phyloP scores from a whole-genome alignment of 2,797 vertebrate genomes.

The Antrozous pallidus region DNA sequence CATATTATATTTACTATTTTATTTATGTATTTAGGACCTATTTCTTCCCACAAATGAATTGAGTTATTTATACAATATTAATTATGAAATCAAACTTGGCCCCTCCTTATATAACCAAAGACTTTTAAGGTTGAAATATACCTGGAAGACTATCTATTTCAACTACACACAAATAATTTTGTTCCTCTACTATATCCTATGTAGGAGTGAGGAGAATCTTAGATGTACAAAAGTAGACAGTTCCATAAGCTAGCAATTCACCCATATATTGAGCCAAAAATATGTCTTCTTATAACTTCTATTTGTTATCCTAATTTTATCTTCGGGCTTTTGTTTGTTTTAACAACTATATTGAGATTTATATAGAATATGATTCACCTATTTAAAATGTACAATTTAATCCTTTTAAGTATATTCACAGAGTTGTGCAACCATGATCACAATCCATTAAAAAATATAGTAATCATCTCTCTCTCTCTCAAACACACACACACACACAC shows the following conservation, averaged over 20 bases:
- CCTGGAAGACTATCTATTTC: not conserved
- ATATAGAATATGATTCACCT: not conserved
- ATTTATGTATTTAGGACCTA: not conserved
- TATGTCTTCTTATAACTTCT: not conserved
- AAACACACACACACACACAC: too few relatives aligned
- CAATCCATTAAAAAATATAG: not conserved
- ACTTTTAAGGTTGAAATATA: not conserved
- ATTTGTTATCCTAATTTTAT: not conserved
- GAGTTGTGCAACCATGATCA: not conserved
- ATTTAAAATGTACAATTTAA: not conserved
- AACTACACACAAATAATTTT: not conserved
- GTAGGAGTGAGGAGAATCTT: not conserved
- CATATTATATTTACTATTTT: not conserved
- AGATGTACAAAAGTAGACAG: not conserved
- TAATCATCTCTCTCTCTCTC: not conserved
- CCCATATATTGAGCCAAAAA: not conserved
- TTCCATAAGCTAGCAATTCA: not conserved
- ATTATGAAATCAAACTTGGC: constrained; percentile 15
- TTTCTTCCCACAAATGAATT: not conserved
- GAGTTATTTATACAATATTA: constrained; percentile 1
- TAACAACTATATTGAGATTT: not conserved
- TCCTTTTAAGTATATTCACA: not conserved
- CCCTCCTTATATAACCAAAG: not conserved
- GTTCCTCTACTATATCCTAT: not conserved
- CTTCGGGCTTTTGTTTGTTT: not conserved